Percentiles rank a stretch among this genome's conserved stretches.
Conservation (phyloP, 2,113 vertebrate genomes). For the Passer montanus region DNA sequence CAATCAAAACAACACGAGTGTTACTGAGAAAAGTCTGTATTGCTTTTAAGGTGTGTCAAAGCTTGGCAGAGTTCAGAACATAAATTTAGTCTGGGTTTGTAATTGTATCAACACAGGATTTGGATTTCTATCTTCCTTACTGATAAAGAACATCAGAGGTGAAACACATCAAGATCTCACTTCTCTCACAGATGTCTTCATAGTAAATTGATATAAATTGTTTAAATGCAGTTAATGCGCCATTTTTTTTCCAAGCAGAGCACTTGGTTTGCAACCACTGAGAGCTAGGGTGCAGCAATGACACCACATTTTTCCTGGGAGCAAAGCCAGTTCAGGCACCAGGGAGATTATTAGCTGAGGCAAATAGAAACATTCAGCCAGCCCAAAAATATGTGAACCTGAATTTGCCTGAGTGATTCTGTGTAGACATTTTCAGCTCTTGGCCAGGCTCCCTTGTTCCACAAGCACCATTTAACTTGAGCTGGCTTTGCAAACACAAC, state of each 20-base stretch:
- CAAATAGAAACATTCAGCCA: not conserved
- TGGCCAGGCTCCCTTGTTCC: not conserved
- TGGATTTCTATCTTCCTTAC: not conserved
- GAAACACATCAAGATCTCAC: not conserved
- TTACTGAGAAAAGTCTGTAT: not conserved
- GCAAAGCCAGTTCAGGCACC: not conserved
- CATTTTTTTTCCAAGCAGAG: not conserved
- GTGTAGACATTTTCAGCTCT: not conserved
- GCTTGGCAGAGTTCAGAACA: not conserved
- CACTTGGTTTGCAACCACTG: not conserved
- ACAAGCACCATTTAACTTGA: not conserved
- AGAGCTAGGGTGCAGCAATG: not conserved
- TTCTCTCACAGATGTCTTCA: not conserved
- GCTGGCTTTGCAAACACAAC: not conserved
- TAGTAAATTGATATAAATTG: not conserved
- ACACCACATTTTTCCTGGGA: not conserved
- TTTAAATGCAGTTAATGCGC: not conserved
- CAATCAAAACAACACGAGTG: not conserved
- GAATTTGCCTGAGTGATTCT: not conserved
- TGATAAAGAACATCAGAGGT: not conserved
- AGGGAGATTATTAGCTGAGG: not conserved
- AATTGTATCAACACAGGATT: not conserved
- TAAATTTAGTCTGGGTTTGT: not conserved
- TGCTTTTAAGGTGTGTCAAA: not conserved
- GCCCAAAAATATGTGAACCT: not conserved